phyloP scores from a whole-genome alignment of 30 jellyfish, hydroid and myxozoan species.

The Hydractinia symbiolongicarpus region DNA sequence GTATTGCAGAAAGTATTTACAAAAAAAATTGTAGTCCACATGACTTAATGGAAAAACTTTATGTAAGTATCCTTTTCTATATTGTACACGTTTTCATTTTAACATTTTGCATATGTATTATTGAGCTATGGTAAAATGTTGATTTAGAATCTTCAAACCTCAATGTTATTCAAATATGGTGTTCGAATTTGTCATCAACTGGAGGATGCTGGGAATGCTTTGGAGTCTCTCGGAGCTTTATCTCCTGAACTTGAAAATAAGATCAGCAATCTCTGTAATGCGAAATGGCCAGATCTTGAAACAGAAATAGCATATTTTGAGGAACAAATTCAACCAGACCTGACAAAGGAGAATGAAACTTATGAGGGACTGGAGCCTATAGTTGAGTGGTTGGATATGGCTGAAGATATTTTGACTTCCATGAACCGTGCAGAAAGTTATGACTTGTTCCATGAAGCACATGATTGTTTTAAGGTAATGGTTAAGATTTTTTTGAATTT shows the following conservation, averaged over 20 bases:
- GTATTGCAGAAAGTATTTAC: constrained; percentile 48
- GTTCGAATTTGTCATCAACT: constrained; percentile 33
- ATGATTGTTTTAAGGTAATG: constrained; percentile 69
- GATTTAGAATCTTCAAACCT: constrained; percentile 30
- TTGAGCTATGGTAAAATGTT: neutral
- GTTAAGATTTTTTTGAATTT: neutral
- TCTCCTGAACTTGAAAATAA: constrained; percentile 32
- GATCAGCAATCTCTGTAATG: constrained; percentile 28
- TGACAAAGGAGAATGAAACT: constrained; percentile 61
- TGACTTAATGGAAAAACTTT: constrained; percentile 50
- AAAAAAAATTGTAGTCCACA: constrained; percentile 73
- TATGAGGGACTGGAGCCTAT: constrained; percentile 72
- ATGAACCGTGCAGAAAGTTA: constrained; percentile 53
- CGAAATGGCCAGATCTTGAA: constrained; percentile 51
- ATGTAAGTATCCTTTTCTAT: constrained; percentile 29
- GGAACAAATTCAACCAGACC: constrained; percentile 63
- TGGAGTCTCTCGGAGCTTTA: constrained; percentile 33
- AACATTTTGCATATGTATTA: neutral
- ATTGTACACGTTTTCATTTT: neutral
- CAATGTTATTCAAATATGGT: constrained; percentile 31
- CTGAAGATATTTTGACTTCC: constrained; percentile 69
- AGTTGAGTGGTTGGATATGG: constrained; percentile 75
- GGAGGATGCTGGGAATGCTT: constrained; percentile 29
- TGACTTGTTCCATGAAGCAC: constrained; percentile 63
- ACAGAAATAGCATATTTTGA: constrained; percentile 47